Percentiles rank a stretch among this genome's conserved stretches.
Conservation (phyloP, 2,113 vertebrate species). For the Oncorhynchus mykiss region DNA sequence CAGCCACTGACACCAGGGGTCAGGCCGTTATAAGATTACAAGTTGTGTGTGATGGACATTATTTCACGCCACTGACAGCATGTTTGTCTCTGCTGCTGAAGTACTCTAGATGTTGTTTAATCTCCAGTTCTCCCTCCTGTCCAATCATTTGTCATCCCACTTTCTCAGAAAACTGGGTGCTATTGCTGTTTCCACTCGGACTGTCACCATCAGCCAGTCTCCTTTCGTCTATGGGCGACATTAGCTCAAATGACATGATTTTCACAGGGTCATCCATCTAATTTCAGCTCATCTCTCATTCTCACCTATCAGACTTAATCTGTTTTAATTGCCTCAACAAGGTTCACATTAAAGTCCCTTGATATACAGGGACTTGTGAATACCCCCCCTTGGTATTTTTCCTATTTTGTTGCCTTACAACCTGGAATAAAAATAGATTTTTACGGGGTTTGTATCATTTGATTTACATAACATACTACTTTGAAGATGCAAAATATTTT, state of each 20-base stretch:
- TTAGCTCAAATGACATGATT: constrained; percentile 24
- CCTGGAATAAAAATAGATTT: too few species aligned
- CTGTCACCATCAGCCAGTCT: not conserved
- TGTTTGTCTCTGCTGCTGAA: constrained; percentile 19
- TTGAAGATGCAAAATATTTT: too few species aligned
- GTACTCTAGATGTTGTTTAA: constrained; percentile 1
- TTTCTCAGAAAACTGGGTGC: constrained; percentile 28
- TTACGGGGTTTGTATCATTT: too few species aligned
- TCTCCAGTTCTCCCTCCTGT: too few species aligned
- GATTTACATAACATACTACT: too few species aligned
- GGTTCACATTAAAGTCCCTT: too few species aligned
- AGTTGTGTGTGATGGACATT: constrained; percentile 29
- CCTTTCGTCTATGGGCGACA: not conserved
- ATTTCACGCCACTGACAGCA: constrained; percentile 14
- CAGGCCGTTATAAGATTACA: constrained; percentile 41
- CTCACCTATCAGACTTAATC: not conserved
- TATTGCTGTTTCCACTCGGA: not conserved
- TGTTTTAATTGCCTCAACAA: too few species aligned
- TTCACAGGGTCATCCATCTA: not conserved
- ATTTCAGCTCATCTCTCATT: constrained; percentile 8
- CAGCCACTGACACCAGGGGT: constrained; percentile 38
- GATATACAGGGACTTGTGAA: too few species aligned
- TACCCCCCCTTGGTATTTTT: too few species aligned
- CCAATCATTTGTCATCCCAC: constrained; percentile 10
- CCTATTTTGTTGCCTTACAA: too few species aligned